Evolutionary conservation across 2,888 invertebrate species (phyloP).

Genomic region (Octodonta nipae): DNA sequence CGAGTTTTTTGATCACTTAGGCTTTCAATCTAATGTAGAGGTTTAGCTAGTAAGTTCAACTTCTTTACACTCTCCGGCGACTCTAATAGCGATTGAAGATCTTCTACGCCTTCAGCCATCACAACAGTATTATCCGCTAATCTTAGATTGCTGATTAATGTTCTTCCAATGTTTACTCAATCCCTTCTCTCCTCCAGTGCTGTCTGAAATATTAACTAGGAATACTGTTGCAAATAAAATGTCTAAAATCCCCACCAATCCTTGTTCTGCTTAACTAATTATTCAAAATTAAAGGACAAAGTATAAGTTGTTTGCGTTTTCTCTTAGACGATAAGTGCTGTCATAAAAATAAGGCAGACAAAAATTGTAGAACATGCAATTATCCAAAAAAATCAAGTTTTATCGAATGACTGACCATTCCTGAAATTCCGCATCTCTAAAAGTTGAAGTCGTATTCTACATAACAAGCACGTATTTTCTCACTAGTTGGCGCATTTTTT

Average conservation of each 20-base stretch:
- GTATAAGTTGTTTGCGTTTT: not conserved
- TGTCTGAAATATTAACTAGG: too few species aligned
- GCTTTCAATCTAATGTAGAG: too few species aligned
- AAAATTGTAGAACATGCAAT: slow-evolving; percentile 1
- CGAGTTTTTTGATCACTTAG: too few species aligned
- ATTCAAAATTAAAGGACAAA: not conserved
- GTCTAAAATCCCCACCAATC: slow-evolving; percentile 1
- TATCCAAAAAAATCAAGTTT: not conserved
- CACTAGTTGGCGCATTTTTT: too few species aligned
- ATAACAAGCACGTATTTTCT: not conserved
- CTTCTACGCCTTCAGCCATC: too few species aligned
- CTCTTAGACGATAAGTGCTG: not conserved
- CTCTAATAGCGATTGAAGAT: too few species aligned
- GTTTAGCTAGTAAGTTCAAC: too few species aligned
- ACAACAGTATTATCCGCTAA: too few species aligned
- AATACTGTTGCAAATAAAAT: slow-evolving; percentile 1
- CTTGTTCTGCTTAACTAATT: not conserved
- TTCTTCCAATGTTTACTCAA: too few species aligned
- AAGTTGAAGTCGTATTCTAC: not conserved
- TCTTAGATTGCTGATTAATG: too few species aligned
- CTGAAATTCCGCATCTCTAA: not conserved
- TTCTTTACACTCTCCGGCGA: too few species aligned
- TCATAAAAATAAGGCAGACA: slow-evolving; percentile 1
- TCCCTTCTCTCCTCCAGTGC: too few species aligned
- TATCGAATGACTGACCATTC: not conserved